Conservation (phyloP, 2,797 vertebrate species). For the Orientallactaga sibirica region DNA sequence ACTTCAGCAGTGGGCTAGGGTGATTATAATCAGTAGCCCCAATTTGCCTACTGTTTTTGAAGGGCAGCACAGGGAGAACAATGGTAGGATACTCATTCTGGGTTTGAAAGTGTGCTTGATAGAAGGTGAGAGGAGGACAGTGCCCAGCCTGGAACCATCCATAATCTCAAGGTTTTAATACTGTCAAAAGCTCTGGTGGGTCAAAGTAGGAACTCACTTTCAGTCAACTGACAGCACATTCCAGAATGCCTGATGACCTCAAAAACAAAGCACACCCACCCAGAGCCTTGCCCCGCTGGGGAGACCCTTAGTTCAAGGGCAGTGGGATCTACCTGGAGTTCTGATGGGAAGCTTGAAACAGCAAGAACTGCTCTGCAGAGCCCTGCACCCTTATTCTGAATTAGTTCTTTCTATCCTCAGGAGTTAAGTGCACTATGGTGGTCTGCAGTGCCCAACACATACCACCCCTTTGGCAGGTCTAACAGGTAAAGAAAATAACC, state of each 20-base stretch:
- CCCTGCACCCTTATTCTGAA: not conserved
- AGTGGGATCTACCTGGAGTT: not conserved
- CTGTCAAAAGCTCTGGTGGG: slow-evolving; percentile 63
- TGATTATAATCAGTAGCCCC: not conserved
- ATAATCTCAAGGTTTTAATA: slow-evolving; percentile 64
- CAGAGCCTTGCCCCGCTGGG: not conserved
- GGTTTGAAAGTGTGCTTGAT: slow-evolving; percentile 52
- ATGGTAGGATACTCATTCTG: slow-evolving; percentile 39
- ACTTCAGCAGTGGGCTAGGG: not conserved
- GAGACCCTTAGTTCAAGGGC: not conserved
- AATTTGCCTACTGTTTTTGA: slow-evolving; percentile 27
- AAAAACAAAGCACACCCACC: not conserved
- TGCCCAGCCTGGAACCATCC: slow-evolving; percentile 41
- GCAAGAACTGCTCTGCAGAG: not conserved
- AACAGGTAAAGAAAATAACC: not conserved
- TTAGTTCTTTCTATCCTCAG: not conserved
- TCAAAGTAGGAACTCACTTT: slow-evolving; percentile 17
- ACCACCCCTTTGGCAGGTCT: not conserved
- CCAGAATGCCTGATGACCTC: not conserved
- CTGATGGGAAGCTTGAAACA: not conserved
- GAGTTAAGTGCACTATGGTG: not conserved
- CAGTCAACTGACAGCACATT: not conserved
- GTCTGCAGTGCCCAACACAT: not conserved
- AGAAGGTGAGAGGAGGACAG: slow-evolving; percentile 52
- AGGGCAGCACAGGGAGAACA: slow-evolving; percentile 20